Percentiles rank a stretch among this genome's conserved stretches.
Evolutionary conservation across 2,888 invertebrate species (phyloP).

Genomic region (Perizoma flavofasciatum): DNA sequence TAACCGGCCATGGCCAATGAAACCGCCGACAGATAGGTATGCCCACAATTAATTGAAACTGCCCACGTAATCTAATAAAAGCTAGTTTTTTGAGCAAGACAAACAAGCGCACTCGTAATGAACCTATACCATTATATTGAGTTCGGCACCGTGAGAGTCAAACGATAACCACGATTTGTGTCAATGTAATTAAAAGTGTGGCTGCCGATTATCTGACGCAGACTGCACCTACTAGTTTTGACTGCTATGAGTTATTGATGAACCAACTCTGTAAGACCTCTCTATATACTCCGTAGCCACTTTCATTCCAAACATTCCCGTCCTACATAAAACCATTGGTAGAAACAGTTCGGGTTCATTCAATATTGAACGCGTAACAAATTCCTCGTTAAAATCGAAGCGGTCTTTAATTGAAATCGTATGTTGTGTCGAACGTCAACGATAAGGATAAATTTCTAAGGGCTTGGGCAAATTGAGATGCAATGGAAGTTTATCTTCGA

Average conservation of each 20-base stretch:
- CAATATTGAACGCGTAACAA: constrained; percentile 60
- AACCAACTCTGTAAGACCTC: constrained; percentile 63
- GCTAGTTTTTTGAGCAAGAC: constrained; percentile 81
- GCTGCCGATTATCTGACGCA: constrained; percentile 79
- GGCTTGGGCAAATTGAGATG: constrained; percentile 56
- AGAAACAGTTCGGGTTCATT: constrained; percentile 55
- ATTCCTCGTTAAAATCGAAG: constrained; percentile 73
- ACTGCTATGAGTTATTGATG: constrained; percentile 66
- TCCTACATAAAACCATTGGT: constrained; percentile 38
- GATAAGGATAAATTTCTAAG: constrained; percentile 67
- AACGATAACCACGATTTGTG: constrained; percentile 82
- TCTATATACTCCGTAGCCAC: constrained; percentile 34
- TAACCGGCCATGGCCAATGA: constrained; percentile 75
- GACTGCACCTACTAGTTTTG: constrained; percentile 73
- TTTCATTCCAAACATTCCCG: constrained; percentile 34
- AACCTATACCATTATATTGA: constrained; percentile 82
- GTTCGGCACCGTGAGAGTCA: constrained; percentile 81
- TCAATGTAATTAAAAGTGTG: constrained; percentile 82
- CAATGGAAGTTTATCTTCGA: constrained; percentile 41
- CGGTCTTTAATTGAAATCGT: constrained; percentile 81
- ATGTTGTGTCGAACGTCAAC: constrained; percentile 73
- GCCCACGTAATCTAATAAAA: constrained; percentile 83
- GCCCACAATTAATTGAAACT: constrained; percentile 82
- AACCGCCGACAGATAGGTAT: constrained; percentile 76
- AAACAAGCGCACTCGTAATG: constrained; percentile 83